Percentiles rank a stretch among this genome's conserved stretches.
phyloP scores from a whole-genome alignment of 2,888 invertebrate species.

The Pterostichus niger region DNA sequence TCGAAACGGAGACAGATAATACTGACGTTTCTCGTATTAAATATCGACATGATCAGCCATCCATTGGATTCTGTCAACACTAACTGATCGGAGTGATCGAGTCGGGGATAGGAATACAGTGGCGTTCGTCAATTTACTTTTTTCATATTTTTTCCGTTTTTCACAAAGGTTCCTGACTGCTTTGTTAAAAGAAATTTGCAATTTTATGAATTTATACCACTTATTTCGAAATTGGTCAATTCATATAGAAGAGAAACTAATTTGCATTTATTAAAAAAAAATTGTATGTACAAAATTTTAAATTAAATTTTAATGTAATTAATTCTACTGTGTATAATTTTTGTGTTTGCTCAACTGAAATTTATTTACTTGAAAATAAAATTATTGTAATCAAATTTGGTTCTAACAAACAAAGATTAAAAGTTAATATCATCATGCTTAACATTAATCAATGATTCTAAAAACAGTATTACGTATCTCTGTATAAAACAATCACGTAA shows the following conservation, averaged over 20 bases:
- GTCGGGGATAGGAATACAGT: neutral
- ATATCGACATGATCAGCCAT: constrained; percentile 35
- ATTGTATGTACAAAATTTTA: neutral
- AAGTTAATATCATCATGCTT: too few relatives aligned
- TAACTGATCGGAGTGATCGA: neutral
- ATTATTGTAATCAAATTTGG: too few relatives aligned
- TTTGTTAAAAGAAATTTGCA: constrained; percentile 2
- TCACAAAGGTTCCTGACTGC: neutral
- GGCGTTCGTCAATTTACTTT: neutral
- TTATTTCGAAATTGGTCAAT: neutral
- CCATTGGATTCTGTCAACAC: constrained; percentile 28
- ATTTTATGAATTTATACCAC: neutral
- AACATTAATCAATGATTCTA: too few relatives aligned
- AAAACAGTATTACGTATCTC: too few relatives aligned
- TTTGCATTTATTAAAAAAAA: constrained; percentile 25
- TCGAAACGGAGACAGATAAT: constrained; percentile 26
- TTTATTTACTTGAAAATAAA: too few relatives aligned
- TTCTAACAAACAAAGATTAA: too few relatives aligned
- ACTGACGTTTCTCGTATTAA: constrained; percentile 52
- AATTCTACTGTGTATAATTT: neutral
- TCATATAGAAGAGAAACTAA: constrained; percentile 1
- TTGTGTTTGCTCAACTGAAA: too few relatives aligned
- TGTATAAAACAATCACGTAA: too few relatives aligned
- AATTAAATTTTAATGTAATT: constrained; percentile 14
- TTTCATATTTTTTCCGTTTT: neutral